Evolutionary conservation across 2,113 vertebrate species (phyloP), one percentile per base, ranked within the genome.

Genomic region (Paradoxurus hermaphroditus): DNA sequence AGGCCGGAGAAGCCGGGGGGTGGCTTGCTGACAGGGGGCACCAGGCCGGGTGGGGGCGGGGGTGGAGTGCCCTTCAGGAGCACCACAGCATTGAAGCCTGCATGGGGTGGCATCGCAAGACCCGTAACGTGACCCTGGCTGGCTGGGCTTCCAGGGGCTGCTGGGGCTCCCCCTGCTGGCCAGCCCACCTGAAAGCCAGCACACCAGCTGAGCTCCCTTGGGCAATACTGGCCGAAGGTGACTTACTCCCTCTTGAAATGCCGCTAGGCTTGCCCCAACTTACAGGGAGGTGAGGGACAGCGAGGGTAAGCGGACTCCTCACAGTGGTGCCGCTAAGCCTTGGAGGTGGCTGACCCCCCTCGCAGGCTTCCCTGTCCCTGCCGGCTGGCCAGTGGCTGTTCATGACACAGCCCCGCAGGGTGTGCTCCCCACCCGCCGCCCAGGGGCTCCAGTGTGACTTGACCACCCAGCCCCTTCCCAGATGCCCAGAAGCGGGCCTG

Each of bases 1-100:
- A 99, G 99, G 79, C 99, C 98, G 11, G 99, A 99, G 97, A 99
- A 99, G 67, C 99, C 99, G 0, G 99, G 99, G 0, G 99, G 99
- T 1, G 99, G 99, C 96, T 99, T 99, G 86, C 99, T 99, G 72
- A 99, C 83, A 2, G 98, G 98, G 95, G 98, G 97, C 0, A 96
- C 99, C 93, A 99, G 98, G 36, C 99, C 99, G 0, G 99, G 99
- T 46, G 99, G 99, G 0, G 99, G 99, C 11, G 99, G 98, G 79
- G 99, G 98, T 0, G 90, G 87, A 0, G 79, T 49, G 34, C 96
- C 97, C 98, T 99, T 99, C 62, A 99, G n/a, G 13, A 99, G 99
- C 98, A 99, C 99, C 97, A 99, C 98, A 8, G 98, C 98, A 98
- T 99, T 99, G 98, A 99, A 99, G 81, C 99, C 99, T 99, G 97